Percentiles rank a stretch among this genome's conserved stretches.
These are phyloP conservation scores for Epiblema foenella DNA, from an alignment of 2,888 invertebrate species.

Conservation along the genomic window DNA sequence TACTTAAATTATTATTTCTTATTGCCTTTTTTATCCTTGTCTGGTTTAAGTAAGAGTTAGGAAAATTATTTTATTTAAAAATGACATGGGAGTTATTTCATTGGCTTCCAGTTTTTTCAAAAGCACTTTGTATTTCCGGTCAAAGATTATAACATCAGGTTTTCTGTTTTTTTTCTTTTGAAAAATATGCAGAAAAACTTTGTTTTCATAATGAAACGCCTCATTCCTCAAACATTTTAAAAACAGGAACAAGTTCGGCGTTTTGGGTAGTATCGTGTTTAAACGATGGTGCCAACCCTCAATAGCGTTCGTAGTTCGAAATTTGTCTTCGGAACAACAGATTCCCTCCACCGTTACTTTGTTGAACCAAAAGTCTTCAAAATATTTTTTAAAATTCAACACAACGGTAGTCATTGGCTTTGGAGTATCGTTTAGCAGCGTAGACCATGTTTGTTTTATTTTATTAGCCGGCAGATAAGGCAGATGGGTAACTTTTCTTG, in stretches of 20 bases:
- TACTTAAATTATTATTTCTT: too few relatives aligned
- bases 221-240: conserved; percentile 2
- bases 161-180: not conserved
- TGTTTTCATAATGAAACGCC: not conserved
- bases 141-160: not conserved
- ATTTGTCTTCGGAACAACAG: conserved; percentile 1
- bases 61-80: conserved; percentile 17
- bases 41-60: too few relatives aligned
- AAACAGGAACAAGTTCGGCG: conserved; percentile 12
- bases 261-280: conserved; percentile 16
- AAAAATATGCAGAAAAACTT: conserved; percentile 5
- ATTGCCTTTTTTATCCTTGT: too few relatives aligned
- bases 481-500: conserved; percentile 3
- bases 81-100: not conserved
- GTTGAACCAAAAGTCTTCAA: not conserved
- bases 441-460: conserved; percentile 3
- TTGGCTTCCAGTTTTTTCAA: not conserved
- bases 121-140: not conserved
- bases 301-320: conserved; percentile 1
- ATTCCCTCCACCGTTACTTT: not conserved
- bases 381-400: conserved; percentile 1
- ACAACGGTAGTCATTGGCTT: not conserved
- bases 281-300: not conserved
- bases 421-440: not conserved
- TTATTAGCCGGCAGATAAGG: conserved; percentile 10